Conservation (phyloP, 2,888 invertebrate genomes). For the Agapostemon virescens region DNA sequence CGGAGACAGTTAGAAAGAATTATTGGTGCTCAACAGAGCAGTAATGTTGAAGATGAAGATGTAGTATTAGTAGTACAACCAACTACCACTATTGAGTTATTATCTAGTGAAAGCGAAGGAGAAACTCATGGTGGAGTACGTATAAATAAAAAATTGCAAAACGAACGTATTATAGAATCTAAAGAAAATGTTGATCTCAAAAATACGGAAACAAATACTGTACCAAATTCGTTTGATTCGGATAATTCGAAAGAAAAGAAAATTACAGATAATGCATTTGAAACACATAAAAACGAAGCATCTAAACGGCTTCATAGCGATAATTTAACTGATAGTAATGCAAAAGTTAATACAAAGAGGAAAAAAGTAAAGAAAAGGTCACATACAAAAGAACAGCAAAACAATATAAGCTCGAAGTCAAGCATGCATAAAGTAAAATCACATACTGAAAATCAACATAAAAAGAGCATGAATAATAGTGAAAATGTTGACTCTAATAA, state of each 20-base stretch:
- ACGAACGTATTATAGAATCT: slow-evolving; percentile 54
- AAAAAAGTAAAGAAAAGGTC: slow-evolving; percentile 52
- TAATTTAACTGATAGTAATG: slow-evolving; percentile 39
- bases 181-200: slow-evolving; percentile 31
- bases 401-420: background rate
- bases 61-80: slow-evolving; percentile 78
- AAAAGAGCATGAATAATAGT: slow-evolving; percentile 5
- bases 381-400: slow-evolving; percentile 39
- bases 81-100: slow-evolving; percentile 77
- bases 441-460: slow-evolving; percentile 2
- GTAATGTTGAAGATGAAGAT: slow-evolving; percentile 75
- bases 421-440: background rate
- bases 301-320: slow-evolving; percentile 48
- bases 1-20: slow-evolving; percentile 70
- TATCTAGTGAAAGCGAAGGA: slow-evolving; percentile 76
- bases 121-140: slow-evolving; percentile 56
- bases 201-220: slow-evolving; percentile 30
- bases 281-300: slow-evolving; percentile 46
- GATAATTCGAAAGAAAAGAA: slow-evolving; percentile 37
- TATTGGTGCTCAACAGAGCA: slow-evolving; percentile 65
- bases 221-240: background rate
- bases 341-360: slow-evolving; percentile 34
- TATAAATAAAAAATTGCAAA: slow-evolving; percentile 61
- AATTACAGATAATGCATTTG: slow-evolving; percentile 36
- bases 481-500: background rate